Conservation (phyloP, 2,888 invertebrate species). For the Unio pictorum region DNA sequence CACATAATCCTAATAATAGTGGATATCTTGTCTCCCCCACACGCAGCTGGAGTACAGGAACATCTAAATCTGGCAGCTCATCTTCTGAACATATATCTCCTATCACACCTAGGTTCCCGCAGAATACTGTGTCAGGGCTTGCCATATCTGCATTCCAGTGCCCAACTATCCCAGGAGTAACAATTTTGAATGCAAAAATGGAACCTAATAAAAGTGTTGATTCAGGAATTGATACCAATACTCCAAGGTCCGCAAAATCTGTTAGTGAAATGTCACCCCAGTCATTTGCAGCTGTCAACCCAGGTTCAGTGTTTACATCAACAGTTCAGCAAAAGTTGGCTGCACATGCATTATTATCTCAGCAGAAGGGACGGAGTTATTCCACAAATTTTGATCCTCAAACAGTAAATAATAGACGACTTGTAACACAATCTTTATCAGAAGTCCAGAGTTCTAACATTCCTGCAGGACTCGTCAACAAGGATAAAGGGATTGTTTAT, state of each 20-base stretch:
- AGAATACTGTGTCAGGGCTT: conserved; percentile 15
- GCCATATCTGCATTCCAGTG: conserved; percentile 50
- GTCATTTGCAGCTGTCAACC: conserved; percentile 11
- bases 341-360: conserved; percentile 20
- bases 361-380: conserved; percentile 22
- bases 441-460: conserved; percentile 4
- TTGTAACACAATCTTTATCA: conserved; percentile 26
- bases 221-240: conserved; percentile 60
- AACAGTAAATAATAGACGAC: conserved; percentile 21
- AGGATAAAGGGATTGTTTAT: too few species aligned
- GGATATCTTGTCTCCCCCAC: conserved; percentile 58
- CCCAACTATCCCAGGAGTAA: conserved; percentile 27
- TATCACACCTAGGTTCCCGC: conserved; percentile 56
- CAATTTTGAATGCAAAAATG: conserved; percentile 46
- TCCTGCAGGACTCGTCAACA: too few species aligned
- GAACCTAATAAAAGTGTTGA: conserved; percentile 57
- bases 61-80: conserved; percentile 63
- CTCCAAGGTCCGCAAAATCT: conserved; percentile 38
- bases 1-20: conserved; percentile 59
- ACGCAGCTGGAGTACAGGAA: conserved; percentile 59
- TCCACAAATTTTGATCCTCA: conserved; percentile 22
- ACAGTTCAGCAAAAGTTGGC: conserved; percentile 49
- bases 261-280: conserved; percentile 24
- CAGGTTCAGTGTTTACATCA: conserved; percentile 22
- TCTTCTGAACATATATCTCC: conserved; percentile 66